Evolutionary conservation across 2,797 vertebrate species (phyloP).

Genomic region (Octomys mimax): DNA sequence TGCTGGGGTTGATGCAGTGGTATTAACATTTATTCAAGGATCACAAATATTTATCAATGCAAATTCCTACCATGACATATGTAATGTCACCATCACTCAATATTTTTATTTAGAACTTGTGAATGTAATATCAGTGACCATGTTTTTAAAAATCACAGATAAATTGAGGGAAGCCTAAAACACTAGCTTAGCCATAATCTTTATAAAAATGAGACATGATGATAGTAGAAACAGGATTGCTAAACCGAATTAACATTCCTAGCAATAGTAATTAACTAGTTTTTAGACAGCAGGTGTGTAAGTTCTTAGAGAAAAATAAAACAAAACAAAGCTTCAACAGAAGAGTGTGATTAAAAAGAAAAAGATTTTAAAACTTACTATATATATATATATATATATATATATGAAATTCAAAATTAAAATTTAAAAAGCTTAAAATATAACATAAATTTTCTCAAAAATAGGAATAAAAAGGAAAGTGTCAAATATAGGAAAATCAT

Average conservation of each 20-base stretch:
- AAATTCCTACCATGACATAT: not conserved
- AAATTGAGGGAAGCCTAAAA: not conserved
- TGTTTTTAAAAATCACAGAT: not conserved
- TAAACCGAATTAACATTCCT: not conserved
- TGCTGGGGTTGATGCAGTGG: not conserved
- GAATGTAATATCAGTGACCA: not conserved
- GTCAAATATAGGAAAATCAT: not conserved
- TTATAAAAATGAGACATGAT: not conserved
- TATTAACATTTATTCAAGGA: not conserved
- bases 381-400: not conserved
- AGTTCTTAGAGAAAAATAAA: not conserved
- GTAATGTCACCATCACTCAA: not conserved
- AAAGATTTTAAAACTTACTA: not conserved
- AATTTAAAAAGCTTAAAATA: not conserved
- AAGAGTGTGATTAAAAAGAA: not conserved
- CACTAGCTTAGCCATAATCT: not conserved
- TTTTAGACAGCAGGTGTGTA: not conserved
- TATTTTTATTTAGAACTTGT: slow-evolving; percentile 17
- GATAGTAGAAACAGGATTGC: not conserved
- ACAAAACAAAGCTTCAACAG: not conserved
- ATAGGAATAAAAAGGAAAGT: not conserved
- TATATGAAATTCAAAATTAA: not conserved
- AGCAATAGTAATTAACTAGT: not conserved
- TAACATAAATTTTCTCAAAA: not conserved
- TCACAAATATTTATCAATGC: not conserved